phyloP scores from a whole-genome alignment of 2,888 invertebrate species.

The Troides aeacus region DNA sequence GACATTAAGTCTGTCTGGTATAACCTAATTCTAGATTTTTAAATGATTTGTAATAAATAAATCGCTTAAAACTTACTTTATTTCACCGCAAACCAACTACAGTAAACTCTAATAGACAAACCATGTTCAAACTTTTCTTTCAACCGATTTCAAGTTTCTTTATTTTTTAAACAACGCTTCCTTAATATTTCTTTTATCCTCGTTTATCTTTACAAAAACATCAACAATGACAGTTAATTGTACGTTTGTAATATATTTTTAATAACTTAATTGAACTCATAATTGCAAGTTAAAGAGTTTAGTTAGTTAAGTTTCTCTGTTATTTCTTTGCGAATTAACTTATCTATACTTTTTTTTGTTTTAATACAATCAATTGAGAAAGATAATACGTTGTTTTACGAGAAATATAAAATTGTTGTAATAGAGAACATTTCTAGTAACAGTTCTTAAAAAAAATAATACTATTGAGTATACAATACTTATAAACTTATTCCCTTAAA shows the following conservation, averaged over 20 bases:
- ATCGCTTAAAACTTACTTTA: neutral
- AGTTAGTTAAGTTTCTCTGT: no score
- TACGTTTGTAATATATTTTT: neutral
- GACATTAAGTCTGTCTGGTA: no score
- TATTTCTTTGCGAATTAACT: no score
- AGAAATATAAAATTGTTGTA: no score
- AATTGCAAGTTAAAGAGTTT: no score
- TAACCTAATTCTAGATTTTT: no score
- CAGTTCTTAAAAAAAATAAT: no score
- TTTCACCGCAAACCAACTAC: slow-evolving; percentile 10
- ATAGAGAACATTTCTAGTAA: no score
- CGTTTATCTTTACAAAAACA: neutral
- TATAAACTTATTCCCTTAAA: neutral
- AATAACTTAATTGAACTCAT: neutral
- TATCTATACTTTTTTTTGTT: no score
- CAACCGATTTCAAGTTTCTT: neutral
- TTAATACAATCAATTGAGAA: no score
- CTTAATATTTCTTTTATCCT: neutral
- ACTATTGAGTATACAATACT: neutral
- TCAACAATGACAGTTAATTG: neutral
- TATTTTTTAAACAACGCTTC: neutral
- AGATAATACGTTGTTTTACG: no score
- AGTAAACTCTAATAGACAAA: slow-evolving; percentile 20
- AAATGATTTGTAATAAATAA: no score
- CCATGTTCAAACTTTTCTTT: slow-evolving; percentile 19